Evolutionary conservation across 1,140 invertebrate species (phyloP).

Genomic region (Ptiloglossa arizonensis): DNA sequence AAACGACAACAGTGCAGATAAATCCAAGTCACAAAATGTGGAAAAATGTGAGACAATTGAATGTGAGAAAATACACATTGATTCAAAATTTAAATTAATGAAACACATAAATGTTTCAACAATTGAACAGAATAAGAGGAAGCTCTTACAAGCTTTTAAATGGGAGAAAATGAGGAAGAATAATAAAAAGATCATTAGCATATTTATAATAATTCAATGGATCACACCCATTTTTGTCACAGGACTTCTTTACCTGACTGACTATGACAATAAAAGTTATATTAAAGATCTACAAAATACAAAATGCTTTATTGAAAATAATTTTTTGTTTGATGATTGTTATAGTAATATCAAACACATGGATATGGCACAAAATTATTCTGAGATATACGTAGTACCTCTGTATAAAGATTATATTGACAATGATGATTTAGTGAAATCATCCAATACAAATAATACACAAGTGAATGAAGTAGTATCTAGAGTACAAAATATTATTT

Average conservation of each 20-base stretch:
- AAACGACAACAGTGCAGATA: background rate
- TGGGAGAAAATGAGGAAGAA: background rate
- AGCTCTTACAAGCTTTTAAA: background rate
- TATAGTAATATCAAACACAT: background rate
- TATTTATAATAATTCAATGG: conserved; percentile 60
- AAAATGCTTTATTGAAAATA: conserved; percentile 50
- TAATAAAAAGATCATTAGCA: conserved; percentile 11
- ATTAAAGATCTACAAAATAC: conserved; percentile 13
- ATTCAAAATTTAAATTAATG: background rate
- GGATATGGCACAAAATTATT: background rate
- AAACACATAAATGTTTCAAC: background rate
- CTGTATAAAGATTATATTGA: background rate
- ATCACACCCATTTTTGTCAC: conserved; percentile 57
- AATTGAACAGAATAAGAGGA: background rate
- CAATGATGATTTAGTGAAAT: conserved; percentile 2
- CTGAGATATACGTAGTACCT: background rate
- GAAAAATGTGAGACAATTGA: background rate
- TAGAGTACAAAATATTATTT: conserved; percentile 55
- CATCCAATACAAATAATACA: conserved; percentile 3
- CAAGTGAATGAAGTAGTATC: conserved; percentile 58
- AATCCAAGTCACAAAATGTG: background rate
- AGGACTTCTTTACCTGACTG: conserved; percentile 47
- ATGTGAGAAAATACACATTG: background rate
- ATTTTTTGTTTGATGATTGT: conserved; percentile 54
- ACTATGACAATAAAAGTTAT: conserved; percentile 29